Conservation (phyloP, 2,113 vertebrate genomes). For the Cyprinodon tularosa region DNA sequence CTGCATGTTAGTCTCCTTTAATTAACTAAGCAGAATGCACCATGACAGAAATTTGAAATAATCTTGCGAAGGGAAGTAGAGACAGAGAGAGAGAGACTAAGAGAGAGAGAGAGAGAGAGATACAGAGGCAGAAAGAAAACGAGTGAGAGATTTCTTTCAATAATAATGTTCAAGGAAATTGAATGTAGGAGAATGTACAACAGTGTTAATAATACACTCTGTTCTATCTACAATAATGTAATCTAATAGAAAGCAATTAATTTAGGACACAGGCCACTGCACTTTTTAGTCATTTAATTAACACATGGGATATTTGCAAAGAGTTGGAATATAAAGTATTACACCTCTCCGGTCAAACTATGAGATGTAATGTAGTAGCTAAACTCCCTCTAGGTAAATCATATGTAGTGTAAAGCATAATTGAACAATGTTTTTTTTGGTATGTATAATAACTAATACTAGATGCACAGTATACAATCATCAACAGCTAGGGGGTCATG, state of each 20-base stretch:
- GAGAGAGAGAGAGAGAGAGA: constrained; percentile 46
- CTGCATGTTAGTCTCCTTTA: constrained; percentile 81
- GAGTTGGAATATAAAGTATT: constrained; percentile 71
- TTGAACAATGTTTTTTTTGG: constrained; percentile 24
- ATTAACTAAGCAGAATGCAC: constrained; percentile 80
- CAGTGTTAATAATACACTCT: constrained; percentile 82
- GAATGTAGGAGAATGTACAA: constrained; percentile 85
- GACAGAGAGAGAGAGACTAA: constrained; percentile 25
- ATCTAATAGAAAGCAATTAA: constrained; percentile 88
- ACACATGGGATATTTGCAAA: constrained; percentile 74
- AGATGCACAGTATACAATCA: background rate
- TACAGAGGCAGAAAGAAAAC: constrained; percentile 34
- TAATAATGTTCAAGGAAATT: constrained; percentile 84
- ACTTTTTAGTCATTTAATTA: constrained; percentile 85
- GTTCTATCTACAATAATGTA: constrained; percentile 78
- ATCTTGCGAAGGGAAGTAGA: constrained; percentile 65
- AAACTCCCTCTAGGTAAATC: constrained; percentile 56
- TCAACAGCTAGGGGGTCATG: background rate
- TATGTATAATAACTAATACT: constrained; percentile 19
- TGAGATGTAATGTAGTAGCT: constrained; percentile 51
- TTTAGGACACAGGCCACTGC: constrained; percentile 85
- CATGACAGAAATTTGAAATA: constrained; percentile 76
- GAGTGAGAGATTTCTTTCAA: constrained; percentile 71
- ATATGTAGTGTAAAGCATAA: constrained; percentile 40
- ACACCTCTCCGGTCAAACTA: constrained; percentile 67